Conservation (phyloP, 2,888 invertebrate genomes). For the Heliconius ismenius region DNA sequence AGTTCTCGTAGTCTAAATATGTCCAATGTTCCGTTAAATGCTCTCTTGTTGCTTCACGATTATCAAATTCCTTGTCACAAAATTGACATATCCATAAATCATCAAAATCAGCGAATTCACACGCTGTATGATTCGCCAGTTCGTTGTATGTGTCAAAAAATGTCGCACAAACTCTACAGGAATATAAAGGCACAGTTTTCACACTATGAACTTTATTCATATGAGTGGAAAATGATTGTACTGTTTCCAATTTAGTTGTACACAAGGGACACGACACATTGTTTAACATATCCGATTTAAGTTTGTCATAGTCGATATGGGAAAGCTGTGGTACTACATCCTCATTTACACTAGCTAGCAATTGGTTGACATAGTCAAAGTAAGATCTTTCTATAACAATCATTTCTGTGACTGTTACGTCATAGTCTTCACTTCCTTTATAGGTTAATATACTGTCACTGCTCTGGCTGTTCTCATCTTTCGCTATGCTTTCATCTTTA, state of each 20-base stretch:
- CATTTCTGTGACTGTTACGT: conserved; percentile 72
- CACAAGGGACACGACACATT: conserved; percentile 66
- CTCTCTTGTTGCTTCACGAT: conserved; percentile 60
- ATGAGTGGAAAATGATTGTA: conserved; percentile 57
- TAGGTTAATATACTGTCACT: conserved; percentile 53
- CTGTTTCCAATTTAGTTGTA: conserved; percentile 54
- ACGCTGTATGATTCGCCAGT: conserved; percentile 58
- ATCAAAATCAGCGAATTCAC: conserved; percentile 69
- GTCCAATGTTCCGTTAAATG: conserved; percentile 70
- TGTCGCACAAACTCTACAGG: conserved; percentile 69
- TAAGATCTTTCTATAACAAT: conserved; percentile 71
- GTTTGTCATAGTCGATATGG: conserved; percentile 58
- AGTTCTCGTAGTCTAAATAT: conserved; percentile 64
- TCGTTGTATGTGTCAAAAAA: conserved; percentile 66
- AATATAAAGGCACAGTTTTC: conserved; percentile 62
- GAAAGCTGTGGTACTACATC: conserved; percentile 60
- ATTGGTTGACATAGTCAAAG: conserved; percentile 64
- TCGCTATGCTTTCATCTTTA: conserved; percentile 12
- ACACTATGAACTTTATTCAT: conserved; percentile 69
- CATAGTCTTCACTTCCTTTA: conserved; percentile 72
- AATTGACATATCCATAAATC: conserved; percentile 78
- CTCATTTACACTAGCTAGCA: conserved; percentile 57
- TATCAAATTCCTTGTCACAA: conserved; percentile 76
- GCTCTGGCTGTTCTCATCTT: conserved; percentile 39
- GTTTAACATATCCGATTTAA: conserved; percentile 50